Conservation (phyloP, 2,888 invertebrate genomes). For the Theodoxus fluviatilis region DNA sequence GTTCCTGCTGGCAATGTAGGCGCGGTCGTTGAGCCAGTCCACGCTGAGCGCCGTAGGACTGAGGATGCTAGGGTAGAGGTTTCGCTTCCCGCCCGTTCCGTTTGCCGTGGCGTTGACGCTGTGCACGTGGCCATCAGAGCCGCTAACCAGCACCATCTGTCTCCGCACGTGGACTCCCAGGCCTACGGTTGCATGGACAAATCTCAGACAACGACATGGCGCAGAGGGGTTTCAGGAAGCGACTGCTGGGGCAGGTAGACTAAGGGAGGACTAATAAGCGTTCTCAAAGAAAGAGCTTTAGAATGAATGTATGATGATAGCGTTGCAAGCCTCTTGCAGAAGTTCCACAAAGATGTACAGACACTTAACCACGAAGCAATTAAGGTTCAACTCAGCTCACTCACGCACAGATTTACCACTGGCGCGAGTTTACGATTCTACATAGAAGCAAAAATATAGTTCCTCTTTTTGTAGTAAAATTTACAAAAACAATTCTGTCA, state of each 20-base stretch:
- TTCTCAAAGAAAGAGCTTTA: neutral
- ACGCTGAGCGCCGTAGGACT: slow-evolving; percentile 70
- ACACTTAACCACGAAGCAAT: slow-evolving; percentile 4
- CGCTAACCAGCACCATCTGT: slow-evolving; percentile 79
- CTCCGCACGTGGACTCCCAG: slow-evolving; percentile 78
- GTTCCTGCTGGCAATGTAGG: slow-evolving; percentile 81
- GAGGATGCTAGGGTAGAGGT: slow-evolving; percentile 46
- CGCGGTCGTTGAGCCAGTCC: slow-evolving; percentile 87
- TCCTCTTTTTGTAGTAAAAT: no score
- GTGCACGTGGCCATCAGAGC: slow-evolving; percentile 74
- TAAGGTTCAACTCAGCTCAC: no score
- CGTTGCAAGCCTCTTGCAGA: no score
- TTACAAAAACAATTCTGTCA: no score
- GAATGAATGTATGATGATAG: neutral
- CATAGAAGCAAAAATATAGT: no score
- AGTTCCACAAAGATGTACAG: slow-evolving; percentile 3
- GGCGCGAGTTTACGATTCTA: no score
- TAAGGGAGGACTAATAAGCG: no score
- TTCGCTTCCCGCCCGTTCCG: slow-evolving; percentile 62
- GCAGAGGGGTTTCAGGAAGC: no score
- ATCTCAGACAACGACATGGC: no score
- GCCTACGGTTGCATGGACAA: no score
- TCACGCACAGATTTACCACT: no score
- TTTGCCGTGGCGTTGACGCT: slow-evolving; percentile 24
- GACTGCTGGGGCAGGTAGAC: no score